A percentile compares a stretch with the other conserved stretches of the same genome.
phyloP scores from a whole-genome alignment of 2,797 vertebrate genomes.

The Morelia viridis region DNA sequence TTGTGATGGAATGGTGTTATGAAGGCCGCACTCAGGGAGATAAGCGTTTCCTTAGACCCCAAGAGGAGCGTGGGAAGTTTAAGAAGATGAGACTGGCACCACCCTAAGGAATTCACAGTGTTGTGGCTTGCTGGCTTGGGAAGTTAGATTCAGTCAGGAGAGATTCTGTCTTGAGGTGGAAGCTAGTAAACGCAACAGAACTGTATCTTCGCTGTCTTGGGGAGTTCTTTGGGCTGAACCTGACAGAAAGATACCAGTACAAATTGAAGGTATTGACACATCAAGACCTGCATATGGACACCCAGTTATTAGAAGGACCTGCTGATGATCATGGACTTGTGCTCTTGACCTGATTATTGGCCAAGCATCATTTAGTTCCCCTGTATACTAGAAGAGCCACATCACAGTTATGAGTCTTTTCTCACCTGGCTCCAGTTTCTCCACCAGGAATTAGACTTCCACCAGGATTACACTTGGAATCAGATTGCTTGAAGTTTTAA shows the following conservation, averaged over 20 bases:
- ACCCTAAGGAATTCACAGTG: no score
- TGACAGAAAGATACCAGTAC: background rate
- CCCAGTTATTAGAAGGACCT: background rate
- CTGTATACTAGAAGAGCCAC: background rate
- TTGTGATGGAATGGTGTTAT: no score
- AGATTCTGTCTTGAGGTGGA: no score
- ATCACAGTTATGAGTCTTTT: background rate
- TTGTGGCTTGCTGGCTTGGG: no score
- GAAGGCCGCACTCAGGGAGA: no score
- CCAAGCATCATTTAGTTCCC: background rate
- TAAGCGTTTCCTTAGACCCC: no score
- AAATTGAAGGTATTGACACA: background rate
- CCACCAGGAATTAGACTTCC: background rate
- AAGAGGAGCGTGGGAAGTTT: no score
- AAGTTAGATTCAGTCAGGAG: no score
- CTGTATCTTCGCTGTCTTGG: no score
- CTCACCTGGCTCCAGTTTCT: background rate
- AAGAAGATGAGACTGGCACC: no score
- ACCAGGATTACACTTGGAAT: background rate
- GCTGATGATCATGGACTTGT: background rate
- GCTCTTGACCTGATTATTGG: background rate
- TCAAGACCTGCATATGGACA: background rate
- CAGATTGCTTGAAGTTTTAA: background rate
- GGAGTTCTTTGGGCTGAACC: no score
- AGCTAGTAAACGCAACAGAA: no score